Evolutionary conservation across 2,888 invertebrate genomes (phyloP).

Genomic region (Aquatica leii): DNA sequence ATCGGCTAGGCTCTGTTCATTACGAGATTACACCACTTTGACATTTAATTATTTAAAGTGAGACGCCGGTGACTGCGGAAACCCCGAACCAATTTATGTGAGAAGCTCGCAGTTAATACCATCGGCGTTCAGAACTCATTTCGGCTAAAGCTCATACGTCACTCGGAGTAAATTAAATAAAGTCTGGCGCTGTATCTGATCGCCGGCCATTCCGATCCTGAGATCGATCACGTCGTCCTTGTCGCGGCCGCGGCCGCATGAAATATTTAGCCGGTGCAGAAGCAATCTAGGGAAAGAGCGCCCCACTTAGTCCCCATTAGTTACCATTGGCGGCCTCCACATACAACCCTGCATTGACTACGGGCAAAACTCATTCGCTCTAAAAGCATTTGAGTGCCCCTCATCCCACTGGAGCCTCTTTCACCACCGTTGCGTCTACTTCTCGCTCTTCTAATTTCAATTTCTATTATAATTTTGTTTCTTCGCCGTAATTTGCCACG

Average conservation of each 20-base stretch:
- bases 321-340: constrained; percentile 50
- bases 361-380: constrained; percentile 57
- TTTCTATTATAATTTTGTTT: constrained; percentile 43
- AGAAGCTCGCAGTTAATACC: constrained; percentile 50
- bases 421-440: constrained; percentile 37
- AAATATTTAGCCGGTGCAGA: constrained; percentile 58
- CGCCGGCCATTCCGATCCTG: constrained; percentile 55
- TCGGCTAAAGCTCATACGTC: constrained; percentile 57
- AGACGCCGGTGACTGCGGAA: constrained; percentile 53
- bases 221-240: constrained; percentile 55
- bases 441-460: constrained; percentile 42
- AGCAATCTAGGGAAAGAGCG: constrained; percentile 59
- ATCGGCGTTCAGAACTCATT: constrained; percentile 53
- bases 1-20: constrained; percentile 53
- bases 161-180: constrained; percentile 59
- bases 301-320: constrained; percentile 58
- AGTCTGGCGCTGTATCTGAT: constrained; percentile 56
- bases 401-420: constrained; percentile 34
- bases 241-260: constrained; percentile 50
- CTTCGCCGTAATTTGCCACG: constrained; percentile 37
- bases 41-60: constrained; percentile 61
- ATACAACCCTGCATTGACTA: constrained; percentile 50
- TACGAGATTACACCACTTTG: constrained; percentile 57
- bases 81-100: constrained; percentile 58
- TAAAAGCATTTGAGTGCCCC: constrained; percentile 58